Evolutionary conservation across 2,888 invertebrate genomes (phyloP).

Genomic region (Melinopterus prodromus): DNA sequence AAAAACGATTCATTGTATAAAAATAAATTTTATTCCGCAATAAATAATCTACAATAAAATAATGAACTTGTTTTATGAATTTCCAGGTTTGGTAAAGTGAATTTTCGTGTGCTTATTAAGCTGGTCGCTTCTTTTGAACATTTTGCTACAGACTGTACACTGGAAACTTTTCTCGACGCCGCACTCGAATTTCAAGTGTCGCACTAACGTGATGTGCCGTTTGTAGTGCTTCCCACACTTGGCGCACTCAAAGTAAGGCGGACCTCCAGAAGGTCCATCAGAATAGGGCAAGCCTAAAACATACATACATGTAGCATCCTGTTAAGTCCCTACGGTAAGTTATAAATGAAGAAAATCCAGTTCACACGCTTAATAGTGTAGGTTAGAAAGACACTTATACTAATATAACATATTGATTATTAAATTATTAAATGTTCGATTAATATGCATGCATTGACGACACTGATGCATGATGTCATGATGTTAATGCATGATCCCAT

Average conservation of each 20-base stretch:
- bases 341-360: background rate
- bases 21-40: background rate
- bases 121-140: conserved; percentile 29
- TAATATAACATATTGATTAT: background rate
- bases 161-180: conserved; percentile 69
- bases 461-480: no score
- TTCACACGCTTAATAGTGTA: background rate
- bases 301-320: background rate
- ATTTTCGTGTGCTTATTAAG: conserved; percentile 25
- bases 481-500: no score
- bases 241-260: background rate
- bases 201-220: conserved; percentile 50
- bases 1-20: background rate
- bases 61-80: background rate
- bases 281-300: background rate
- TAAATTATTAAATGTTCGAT: no score
- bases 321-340: background rate
- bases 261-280: background rate
- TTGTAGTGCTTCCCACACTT: conserved; percentile 26
- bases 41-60: background rate
- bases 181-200: conserved; percentile 76
- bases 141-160: conserved; percentile 53
- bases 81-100: conserved; percentile 10
- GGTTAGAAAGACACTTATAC: background rate
- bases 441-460: no score